Evolutionary conservation across 2,113 vertebrate genomes (phyloP).

Genomic region (Saccopteryx bilineata): DNA sequence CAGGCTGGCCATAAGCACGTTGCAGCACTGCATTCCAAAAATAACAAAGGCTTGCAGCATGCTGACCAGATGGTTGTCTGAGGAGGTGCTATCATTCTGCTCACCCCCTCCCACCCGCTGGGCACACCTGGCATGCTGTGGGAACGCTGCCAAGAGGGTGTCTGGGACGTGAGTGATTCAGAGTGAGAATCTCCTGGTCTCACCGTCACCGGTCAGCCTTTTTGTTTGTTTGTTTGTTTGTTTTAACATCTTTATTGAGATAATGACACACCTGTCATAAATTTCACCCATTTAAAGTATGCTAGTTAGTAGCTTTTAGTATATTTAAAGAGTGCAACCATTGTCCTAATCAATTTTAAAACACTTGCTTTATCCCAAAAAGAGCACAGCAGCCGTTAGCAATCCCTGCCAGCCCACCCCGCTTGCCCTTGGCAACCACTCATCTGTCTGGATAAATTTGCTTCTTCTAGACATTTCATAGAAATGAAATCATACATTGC

Average conservation of each 20-base stretch:
- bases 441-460: slow-evolving; percentile 29
- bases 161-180: background rate
- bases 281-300: background rate
- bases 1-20: background rate
- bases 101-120: too few species aligned
- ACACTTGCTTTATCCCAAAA: background rate
- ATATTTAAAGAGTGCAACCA: background rate
- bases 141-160: background rate
- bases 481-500: background rate
- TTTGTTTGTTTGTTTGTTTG: background rate
- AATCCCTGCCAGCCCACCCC: background rate
- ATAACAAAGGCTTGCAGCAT: background rate
- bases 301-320: background rate
- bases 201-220: background rate
- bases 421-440: background rate
- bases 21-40: slow-evolving; percentile 20
- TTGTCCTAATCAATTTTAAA: slow-evolving; percentile 24
- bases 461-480: background rate
- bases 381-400: background rate
- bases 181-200: background rate
- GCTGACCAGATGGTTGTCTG: background rate
- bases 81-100: background rate
- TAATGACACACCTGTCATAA: background rate
- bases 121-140: background rate
- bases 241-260: slow-evolving; percentile 17